phyloP scores from a whole-genome alignment of 2,888 invertebrate genomes.

The Dromius quadrimaculatus region DNA sequence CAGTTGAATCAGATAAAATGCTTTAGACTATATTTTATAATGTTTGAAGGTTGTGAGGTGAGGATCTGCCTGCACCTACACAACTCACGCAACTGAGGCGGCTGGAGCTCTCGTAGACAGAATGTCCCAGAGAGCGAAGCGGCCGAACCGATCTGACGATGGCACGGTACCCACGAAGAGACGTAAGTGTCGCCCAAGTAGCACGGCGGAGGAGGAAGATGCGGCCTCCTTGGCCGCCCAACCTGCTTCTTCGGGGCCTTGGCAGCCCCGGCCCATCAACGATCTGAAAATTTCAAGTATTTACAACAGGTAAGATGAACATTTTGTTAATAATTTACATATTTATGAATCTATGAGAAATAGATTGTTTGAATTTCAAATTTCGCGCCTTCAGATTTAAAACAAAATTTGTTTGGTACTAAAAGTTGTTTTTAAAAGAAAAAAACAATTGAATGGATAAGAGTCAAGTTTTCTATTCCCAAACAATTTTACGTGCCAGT shows the following conservation, averaged over 20 bases:
- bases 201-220: slow-evolving; percentile 70
- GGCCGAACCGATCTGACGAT: slow-evolving; percentile 79
- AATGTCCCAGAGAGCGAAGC: slow-evolving; percentile 84
- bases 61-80: slow-evolving; percentile 53
- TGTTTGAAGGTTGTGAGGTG: slow-evolving; percentile 53
- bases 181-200: slow-evolving; percentile 79
- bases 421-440: too few relatives aligned
- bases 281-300: slow-evolving; percentile 91
- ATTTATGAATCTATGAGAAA: too few relatives aligned
- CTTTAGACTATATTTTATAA: too few relatives aligned
- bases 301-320: slow-evolving; percentile 75
- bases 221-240: slow-evolving; percentile 68
- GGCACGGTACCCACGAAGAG: slow-evolving; percentile 79
- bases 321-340: slow-evolving; percentile 56
- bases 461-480: too few relatives aligned
- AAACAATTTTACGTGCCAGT: too few relatives aligned
- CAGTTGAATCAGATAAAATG: too few relatives aligned
- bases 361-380: too few relatives aligned
- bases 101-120: slow-evolving; percentile 39
- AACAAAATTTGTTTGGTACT: too few relatives aligned
- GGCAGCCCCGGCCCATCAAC: slow-evolving; percentile 86
- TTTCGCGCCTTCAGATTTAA: too few relatives aligned
- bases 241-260: slow-evolving; percentile 70
- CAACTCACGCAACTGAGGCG: slow-evolving; percentile 53
- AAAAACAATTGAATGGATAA: too few relatives aligned